Evolutionary conservation across 30 jellyfish, hydroid and myxozoan species (phyloP), one percentile per base, ranked within the genome.

Genomic region (Phacellophora camtschatica): DNA sequence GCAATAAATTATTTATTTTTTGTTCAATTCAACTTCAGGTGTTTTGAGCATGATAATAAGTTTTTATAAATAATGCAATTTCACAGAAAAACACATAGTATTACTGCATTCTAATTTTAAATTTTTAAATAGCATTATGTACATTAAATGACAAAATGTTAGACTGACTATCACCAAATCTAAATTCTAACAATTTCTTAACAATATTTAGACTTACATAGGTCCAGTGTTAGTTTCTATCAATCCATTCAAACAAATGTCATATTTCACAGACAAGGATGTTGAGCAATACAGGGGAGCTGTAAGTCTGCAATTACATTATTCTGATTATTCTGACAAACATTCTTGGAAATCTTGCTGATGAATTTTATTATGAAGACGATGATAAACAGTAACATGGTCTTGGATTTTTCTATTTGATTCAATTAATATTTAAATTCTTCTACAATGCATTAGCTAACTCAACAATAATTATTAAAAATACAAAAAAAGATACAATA

Each of bases 191-290:
- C n/a, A 11, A 28, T 37, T 65, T 76, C 58, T 86, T 66, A 24
- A 66, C 63, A 3, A 0, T 23, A 20, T 43, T 23, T 32, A 94
- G 99, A 95, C 99, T 48, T 95, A 95, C 64, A 95, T 95, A 43
- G 99, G 99, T n/a, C 97, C 97, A n/a, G 99, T 95, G 5, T 95
- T 95, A 54, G 97, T 95, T 9, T 90, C 99, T 62, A 98, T 95
- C 6, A 95, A 95, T 80, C 99, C 99, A 4, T 95, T 95, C 83
- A 95, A 95, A 70, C 97, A 85, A 80, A 53, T 95, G 88, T 71
- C 99, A 5, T 95, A 95, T 62, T 95, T 95, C 69, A 88, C 99
- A 32, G 99, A 95, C 39, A 77, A 85, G 66, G 99, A 95, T 84
- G 77, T 95, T 71, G 98, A 95, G 46, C 88, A 68, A 61, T 95